Evolutionary conservation across 1,140 invertebrate genomes (phyloP).

Genomic region (Pteromalus puparum): DNA sequence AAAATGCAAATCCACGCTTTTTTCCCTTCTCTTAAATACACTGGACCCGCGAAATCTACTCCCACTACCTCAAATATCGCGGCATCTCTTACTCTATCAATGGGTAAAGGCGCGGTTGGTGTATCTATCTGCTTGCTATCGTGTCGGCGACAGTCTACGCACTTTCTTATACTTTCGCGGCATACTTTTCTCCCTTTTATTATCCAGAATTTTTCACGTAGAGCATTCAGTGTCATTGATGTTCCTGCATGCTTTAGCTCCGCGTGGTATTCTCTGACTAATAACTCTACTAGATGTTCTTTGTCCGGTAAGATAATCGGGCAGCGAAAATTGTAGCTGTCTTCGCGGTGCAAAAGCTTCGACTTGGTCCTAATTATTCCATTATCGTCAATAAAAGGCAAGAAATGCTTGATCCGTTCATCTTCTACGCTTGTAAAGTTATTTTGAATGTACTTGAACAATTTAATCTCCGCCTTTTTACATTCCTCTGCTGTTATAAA

Average conservation of each 20-base stretch:
- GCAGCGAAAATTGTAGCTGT: too few relatives aligned
- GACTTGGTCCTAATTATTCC: too few relatives aligned
- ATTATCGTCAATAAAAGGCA: not conserved
- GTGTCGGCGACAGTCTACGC: constrained; percentile 58
- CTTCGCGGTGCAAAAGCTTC: too few relatives aligned
- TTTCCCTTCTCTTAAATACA: constrained; percentile 50
- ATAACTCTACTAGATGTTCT: too few relatives aligned
- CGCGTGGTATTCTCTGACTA: too few relatives aligned
- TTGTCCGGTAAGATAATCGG: too few relatives aligned
- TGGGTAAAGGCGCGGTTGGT: constrained; percentile 53
- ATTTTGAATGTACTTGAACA: not conserved
- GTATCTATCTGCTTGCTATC: constrained; percentile 52
- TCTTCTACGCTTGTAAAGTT: not conserved
- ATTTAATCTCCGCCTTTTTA: too few relatives aligned
- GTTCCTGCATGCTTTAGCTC: too few relatives aligned
- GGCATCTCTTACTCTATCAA: constrained; percentile 49
- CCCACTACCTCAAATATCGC: constrained; percentile 54
- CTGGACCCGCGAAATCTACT: constrained; percentile 57
- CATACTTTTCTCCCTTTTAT: not conserved
- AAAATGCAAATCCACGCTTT: constrained; percentile 60
- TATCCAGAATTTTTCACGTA: too few relatives aligned
- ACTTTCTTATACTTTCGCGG: constrained; percentile 51
- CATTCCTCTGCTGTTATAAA: too few relatives aligned
- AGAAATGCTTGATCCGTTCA: not conserved
- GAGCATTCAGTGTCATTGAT: not conserved